These are phyloP conservation scores for Drosophila albomicans DNA, from an alignment of 1,140 invertebrate species.

Conservation along the genomic window DNA sequence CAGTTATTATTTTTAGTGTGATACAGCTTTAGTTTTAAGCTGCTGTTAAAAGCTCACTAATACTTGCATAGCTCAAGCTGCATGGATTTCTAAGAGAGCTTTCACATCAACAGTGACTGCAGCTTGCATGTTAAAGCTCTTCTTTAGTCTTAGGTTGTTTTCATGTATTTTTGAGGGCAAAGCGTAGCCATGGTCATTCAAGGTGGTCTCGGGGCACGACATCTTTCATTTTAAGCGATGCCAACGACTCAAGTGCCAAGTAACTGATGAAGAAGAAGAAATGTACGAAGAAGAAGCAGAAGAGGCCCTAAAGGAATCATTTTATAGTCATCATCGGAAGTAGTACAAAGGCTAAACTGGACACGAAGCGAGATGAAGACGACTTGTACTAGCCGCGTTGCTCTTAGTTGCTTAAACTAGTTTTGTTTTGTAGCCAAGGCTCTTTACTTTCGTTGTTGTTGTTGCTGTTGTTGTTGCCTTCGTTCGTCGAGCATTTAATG, in stretches of 20 bases:
- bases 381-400: conserved; percentile 4
- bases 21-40: too few species aligned
- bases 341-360: conserved; percentile 46
- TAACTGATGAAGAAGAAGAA: conserved; percentile 45
- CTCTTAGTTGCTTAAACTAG: conserved; percentile 62
- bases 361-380: not conserved
- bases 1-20: too few species aligned
- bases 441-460: not conserved
- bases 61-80: not conserved
- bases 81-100: too few species aligned
- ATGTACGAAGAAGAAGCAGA: not conserved
- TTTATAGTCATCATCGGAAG: conserved; percentile 77
- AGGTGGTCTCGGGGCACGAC: conserved; percentile 58
- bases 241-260: conserved; percentile 56
- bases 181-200: conserved; percentile 27
- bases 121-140: not conserved
- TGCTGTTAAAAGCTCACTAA: too few species aligned
- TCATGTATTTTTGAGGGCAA: not conserved
- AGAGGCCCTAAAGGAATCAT: conserved; percentile 74
- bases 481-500: conserved; percentile 66
- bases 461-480: not conserved
- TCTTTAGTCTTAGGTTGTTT: not conserved
- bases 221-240: conserved; percentile 43
- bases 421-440: conserved; percentile 31
- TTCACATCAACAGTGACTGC: too few species aligned